Conservation (phyloP, 2,888 invertebrate genomes). For the Cataglyphis rosenhaueri region DNA sequence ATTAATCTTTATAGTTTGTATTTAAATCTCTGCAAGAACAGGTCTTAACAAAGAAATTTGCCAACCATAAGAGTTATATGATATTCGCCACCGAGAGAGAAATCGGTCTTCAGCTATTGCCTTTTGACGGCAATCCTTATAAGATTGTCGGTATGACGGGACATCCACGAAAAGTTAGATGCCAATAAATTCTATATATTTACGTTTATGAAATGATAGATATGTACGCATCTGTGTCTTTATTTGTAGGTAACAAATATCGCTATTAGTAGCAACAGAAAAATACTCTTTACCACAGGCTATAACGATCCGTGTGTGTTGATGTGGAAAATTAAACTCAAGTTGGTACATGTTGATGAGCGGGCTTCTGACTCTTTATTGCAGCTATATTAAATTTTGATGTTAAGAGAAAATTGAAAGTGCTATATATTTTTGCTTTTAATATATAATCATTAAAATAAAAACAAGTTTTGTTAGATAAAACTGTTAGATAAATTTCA, state of each 20-base stretch:
- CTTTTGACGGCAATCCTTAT: constrained; percentile 92
- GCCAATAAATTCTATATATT: not conserved
- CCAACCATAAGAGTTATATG: constrained; percentile 86
- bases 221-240: not conserved
- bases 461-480: not conserved
- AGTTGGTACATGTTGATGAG: constrained; percentile 82
- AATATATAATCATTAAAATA: not conserved
- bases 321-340: constrained; percentile 87
- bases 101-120: constrained; percentile 90
- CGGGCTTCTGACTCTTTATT: too few relatives aligned
- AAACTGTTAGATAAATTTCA: not conserved
- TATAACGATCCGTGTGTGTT: constrained; percentile 86
- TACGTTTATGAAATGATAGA: not conserved
- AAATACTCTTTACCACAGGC: constrained; percentile 87
- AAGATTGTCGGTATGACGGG: constrained; percentile 88
- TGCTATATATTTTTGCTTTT: not conserved
- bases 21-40: constrained; percentile 61
- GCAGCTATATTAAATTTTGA: not conserved
- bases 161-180: constrained; percentile 88
- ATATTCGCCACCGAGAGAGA: constrained; percentile 89
- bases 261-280: constrained; percentile 85
- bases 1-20: not conserved
- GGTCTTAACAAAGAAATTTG: constrained; percentile 83
- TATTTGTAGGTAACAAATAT: constrained; percentile 83
- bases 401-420: not conserved